These are phyloP conservation scores for Jordanella pulchra DNA, from an alignment of 2,797 vertebrate species.

Conservation along the genomic window DNA sequence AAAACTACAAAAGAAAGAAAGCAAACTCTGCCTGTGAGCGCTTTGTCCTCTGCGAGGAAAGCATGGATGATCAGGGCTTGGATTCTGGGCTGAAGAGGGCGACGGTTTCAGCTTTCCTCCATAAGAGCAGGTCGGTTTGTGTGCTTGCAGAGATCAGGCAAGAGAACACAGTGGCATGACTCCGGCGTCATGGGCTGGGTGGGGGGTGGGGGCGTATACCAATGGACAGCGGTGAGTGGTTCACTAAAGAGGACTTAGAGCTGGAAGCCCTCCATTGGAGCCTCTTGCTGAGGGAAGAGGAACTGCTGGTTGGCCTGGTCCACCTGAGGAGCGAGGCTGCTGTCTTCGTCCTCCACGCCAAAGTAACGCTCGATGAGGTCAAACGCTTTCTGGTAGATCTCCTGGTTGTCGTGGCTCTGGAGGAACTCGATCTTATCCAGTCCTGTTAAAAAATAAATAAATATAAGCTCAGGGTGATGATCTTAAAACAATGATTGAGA, in stretches of 20 bases:
- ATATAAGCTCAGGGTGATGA: too few relatives aligned
- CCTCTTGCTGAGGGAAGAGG: constrained; percentile 95
- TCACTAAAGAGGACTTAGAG: constrained; percentile 82
- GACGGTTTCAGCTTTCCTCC: constrained; percentile 42
- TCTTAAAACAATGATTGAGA: too few relatives aligned
- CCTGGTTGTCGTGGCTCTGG: constrained; percentile 98
- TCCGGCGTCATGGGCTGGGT: constrained; percentile 23
- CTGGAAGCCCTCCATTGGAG: constrained; percentile 99
- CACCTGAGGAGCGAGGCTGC: constrained; percentile 89
- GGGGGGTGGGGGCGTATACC: constrained; percentile 10
- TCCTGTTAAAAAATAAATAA: constrained; percentile 72
- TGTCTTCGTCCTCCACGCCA: constrained; percentile 94
- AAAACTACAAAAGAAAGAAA: background rate
- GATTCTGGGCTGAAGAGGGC: constrained; percentile 21
- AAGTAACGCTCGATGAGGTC: constrained; percentile 98
- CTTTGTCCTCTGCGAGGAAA: constrained; percentile 30
- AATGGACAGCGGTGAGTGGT: constrained; percentile 33
- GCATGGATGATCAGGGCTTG: background rate
- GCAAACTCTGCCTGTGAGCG: constrained; percentile 9
- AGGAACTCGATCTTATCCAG: constrained; percentile 98
- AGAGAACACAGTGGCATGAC: constrained; percentile 23
- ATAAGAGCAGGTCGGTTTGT: background rate
- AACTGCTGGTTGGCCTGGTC: constrained; percentile 96
- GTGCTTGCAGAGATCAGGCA: constrained; percentile 9
- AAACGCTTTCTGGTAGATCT: constrained; percentile 99